These are phyloP conservation scores for Battus philenor DNA, from an alignment of 1,140 invertebrate genomes.

Conservation along the genomic window DNA sequence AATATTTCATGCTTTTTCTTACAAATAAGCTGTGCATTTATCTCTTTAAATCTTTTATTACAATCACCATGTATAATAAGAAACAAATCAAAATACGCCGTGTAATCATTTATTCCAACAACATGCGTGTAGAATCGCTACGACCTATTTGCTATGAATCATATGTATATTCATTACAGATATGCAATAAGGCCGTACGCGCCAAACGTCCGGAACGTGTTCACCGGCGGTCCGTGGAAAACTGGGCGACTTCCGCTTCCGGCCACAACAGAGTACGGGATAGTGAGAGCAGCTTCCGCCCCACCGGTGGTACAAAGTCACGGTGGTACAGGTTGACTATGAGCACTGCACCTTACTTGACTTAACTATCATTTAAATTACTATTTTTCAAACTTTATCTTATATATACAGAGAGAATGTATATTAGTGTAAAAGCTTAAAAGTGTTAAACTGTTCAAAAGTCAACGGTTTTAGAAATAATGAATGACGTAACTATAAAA, in stretches of 20 bases:
- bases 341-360: slow-evolving; percentile 41
- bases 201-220: slow-evolving; percentile 32
- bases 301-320: slow-evolving; percentile 33
- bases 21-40: no score
- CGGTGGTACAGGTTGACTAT: slow-evolving; percentile 58
- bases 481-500: no score
- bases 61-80: no score
- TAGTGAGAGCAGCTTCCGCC: slow-evolving; percentile 38
- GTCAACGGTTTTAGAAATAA: no score
- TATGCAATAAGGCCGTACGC: slow-evolving; percentile 45
- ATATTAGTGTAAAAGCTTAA: no score
- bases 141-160: background rate
- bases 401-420: no score
- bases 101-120: background rate
- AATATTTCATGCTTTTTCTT: no score
- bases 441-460: no score
- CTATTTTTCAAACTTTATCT: no score
- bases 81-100: background rate
- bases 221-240: slow-evolving; percentile 40
- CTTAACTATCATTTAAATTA: no score
- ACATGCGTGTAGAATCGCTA: background rate
- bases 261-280: slow-evolving; percentile 46
- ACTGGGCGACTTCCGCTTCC: slow-evolving; percentile 35
- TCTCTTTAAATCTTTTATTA: no score
- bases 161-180: slow-evolving; percentile 21